Evolutionary conservation across 2,113 vertebrate species (phyloP), one percentile per base, ranked within the genome.

Genomic region (Puffinus mauretanicus): DNA sequence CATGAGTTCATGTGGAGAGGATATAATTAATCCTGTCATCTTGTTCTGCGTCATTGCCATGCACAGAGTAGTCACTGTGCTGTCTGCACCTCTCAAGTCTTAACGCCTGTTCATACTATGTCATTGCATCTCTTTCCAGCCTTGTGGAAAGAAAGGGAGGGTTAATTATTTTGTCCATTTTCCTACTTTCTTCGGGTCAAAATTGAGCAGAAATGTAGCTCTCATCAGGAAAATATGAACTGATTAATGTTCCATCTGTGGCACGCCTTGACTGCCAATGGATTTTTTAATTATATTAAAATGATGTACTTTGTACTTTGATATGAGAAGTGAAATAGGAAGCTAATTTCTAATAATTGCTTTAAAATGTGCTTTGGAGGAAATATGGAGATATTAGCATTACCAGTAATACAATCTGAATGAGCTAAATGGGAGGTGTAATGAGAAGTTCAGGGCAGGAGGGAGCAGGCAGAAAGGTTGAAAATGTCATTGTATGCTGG

Each of bases 261-360:
- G 88, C 81, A 70, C 1, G 57, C 66, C 57, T 78, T 87, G 75
- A 51, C 90, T 94, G 66, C 42, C 78, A 81, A 86, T 82, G 81
- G 72, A 82, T 88, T 95, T 97, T 94, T 96, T 89, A 96, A 96
- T 96, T 95, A 93, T 87, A 95, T 96, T 95, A 95, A 92, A 96
- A 92, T 95, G 34, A 95, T 95, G 81, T 77, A 94, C 65, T 95
- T 94, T 93, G 91, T 96, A 95, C 91, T 96, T 94, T 94, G 95
- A 97, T 94, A 97, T 61, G 78, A 95, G 94, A 94, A 95, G 77
- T 89, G 88, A 95, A 96, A 96, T 94, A 95, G 95, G 95, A 96
- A 96, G 85, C 92, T 86, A 94, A 92, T 90, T 96, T 94, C 94
- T 94, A 95, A 92, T 95, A 97, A 97, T 95, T 95, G 52, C 77